These are phyloP conservation scores for Chelmon rostratus DNA, from an alignment of 2,797 vertebrate species.

Conservation along the genomic window DNA sequence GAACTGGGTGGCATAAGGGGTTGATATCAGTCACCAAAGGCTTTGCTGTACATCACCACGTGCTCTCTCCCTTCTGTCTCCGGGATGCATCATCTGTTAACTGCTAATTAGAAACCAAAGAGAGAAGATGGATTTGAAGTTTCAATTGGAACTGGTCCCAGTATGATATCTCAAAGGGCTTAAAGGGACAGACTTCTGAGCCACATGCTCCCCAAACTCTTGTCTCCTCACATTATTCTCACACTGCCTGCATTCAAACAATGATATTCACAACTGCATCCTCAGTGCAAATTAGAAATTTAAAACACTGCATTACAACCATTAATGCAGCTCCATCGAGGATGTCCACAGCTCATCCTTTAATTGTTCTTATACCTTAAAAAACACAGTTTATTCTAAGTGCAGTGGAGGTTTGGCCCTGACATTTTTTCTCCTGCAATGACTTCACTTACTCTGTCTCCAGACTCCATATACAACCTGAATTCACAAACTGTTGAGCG, in stretches of 20 bases:
- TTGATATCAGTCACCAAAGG: conserved; percentile 60
- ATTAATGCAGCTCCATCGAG: background rate
- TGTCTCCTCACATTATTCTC: conserved; percentile 59
- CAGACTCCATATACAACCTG: conserved; percentile 1
- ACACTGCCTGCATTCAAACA: conserved; percentile 42
- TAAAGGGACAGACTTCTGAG: conserved; percentile 72
- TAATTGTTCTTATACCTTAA: conserved; percentile 4
- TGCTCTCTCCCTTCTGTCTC: conserved; percentile 69
- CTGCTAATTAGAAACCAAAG: conserved; percentile 79
- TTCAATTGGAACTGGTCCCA: conserved; percentile 75
- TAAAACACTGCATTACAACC: conserved; percentile 1
- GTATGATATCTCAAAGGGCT: conserved; percentile 66
- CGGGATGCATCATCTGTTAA: conserved; percentile 70
- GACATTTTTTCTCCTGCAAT: background rate
- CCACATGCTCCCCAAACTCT: conserved; percentile 59
- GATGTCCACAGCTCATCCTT: conserved; percentile 9
- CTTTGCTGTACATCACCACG: conserved; percentile 54
- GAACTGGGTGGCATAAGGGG: conserved; percentile 67
- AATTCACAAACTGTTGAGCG: conserved; percentile 3
- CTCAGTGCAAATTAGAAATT: conserved; percentile 22
- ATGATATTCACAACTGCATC: conserved; percentile 19
- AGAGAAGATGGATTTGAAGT: conserved; percentile 79
- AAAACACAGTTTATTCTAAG: background rate
- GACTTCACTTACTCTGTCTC: conserved; percentile 1
- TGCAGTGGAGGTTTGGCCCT: background rate